Evolutionary conservation across 1,140 invertebrate genomes (phyloP).

Genomic region (Lepidurus couesii): DNA sequence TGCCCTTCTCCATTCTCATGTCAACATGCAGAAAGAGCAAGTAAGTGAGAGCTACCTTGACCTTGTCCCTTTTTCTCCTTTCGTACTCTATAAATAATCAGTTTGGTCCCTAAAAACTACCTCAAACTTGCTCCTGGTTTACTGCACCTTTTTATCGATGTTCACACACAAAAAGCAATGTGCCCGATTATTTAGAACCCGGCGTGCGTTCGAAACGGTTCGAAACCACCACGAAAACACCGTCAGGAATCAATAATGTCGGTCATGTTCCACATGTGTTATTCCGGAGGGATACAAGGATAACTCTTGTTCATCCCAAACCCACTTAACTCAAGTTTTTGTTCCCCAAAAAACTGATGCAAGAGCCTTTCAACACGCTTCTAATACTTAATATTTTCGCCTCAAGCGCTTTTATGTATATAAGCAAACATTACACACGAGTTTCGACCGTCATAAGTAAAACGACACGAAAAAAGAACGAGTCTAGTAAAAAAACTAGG

Average conservation of each 20-base stretch:
- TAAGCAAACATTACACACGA: no score
- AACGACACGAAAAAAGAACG: no score
- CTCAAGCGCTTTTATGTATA: no score
- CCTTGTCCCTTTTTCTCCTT: background rate
- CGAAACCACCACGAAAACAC: background rate
- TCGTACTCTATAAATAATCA: background rate
- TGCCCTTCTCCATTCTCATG: background rate
- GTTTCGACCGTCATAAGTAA: no score
- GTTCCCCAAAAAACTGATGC: background rate
- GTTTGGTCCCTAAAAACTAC: background rate
- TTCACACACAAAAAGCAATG: background rate
- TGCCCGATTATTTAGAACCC: background rate
- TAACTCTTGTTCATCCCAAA: background rate
- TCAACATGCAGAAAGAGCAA: background rate
- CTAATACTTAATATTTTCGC: no score
- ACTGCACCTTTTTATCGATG: background rate
- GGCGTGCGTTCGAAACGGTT: background rate
- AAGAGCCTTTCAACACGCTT: background rate
- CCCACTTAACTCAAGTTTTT: background rate
- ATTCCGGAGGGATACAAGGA: background rate
- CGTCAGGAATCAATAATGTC: background rate
- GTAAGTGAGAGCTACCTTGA: background rate
- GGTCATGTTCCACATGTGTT: slow-evolving; percentile 2
- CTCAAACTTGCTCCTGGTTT: background rate
- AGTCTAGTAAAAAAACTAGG: no score